phyloP scores from a whole-genome alignment of 2,888 invertebrate species.

The Anagyrus pseudococci region DNA sequence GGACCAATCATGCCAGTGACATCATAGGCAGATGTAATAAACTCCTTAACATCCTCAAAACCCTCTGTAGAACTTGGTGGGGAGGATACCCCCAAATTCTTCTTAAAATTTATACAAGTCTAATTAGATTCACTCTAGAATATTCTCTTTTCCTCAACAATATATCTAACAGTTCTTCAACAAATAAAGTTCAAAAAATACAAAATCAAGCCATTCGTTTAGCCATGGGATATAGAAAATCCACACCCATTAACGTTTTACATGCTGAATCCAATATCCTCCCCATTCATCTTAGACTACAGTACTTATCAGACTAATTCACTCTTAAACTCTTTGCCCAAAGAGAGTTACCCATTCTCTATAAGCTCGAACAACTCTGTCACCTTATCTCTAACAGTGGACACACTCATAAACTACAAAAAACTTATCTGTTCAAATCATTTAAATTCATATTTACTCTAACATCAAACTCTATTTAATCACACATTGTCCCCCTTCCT shows the following conservation, averaged over 20 bases:
- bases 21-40: neutral
- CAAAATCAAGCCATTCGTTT: slow-evolving; percentile 2
- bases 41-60: slow-evolving; percentile 5
- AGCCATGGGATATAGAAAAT: slow-evolving; percentile 5
- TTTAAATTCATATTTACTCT: neutral
- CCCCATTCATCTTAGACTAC: neutral
- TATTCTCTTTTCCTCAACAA: neutral
- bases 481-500: neutral
- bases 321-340: neutral
- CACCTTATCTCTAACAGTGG: neutral
- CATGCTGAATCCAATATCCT: neutral
- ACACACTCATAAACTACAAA: neutral
- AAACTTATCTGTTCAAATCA: neutral
- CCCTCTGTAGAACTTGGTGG: slow-evolving; percentile 14
- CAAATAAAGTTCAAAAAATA: neutral
- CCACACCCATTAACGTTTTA: slow-evolving; percentile 6
- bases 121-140: slow-evolving; percentile 6
- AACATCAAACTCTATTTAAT: neutral
- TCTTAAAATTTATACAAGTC: neutral
- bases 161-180: neutral
- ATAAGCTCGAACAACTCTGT: neutral
- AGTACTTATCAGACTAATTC: neutral
- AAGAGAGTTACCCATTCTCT: neutral
- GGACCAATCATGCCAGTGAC: neutral
- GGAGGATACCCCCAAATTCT: slow-evolving; percentile 14